Percentiles rank a stretch among this genome's conserved stretches.
Conservation (phyloP, 2,797 vertebrate species). For the Pangasius sanitwongsei region DNA sequence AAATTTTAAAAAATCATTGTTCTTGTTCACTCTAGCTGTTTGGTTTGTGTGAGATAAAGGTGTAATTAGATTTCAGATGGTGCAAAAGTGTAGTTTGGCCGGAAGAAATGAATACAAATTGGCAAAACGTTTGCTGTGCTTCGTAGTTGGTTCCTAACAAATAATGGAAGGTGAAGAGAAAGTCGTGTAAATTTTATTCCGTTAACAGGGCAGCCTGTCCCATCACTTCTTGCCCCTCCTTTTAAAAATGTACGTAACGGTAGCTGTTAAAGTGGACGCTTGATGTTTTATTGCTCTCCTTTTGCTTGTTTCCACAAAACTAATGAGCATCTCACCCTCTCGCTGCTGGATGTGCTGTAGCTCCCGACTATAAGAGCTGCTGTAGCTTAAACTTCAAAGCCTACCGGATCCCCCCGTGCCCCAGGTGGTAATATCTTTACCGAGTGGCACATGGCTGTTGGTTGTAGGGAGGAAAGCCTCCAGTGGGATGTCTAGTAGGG, state of each 20-base stretch:
- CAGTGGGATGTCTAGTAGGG: constrained; percentile 13
- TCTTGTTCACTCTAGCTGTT: background rate
- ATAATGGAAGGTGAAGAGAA: background rate
- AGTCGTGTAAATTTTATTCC: background rate
- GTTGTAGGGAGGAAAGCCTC: background rate
- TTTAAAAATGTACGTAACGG: constrained; percentile 27
- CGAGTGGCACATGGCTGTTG: constrained; percentile 7
- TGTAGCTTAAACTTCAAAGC: constrained; percentile 56
- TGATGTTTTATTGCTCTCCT: constrained; percentile 54
- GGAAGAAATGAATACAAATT: background rate
- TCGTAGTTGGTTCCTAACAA: background rate
- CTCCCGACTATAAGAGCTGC: constrained; percentile 45
- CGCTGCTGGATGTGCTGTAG: constrained; percentile 30
- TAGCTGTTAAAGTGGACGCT: constrained; percentile 49
- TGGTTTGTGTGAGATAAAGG: background rate
- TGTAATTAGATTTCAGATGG: background rate
- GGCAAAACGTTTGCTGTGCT: background rate
- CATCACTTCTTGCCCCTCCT: background rate
- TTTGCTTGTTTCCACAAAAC: constrained; percentile 54
- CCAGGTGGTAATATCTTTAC: constrained; percentile 21
- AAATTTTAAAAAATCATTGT: background rate
- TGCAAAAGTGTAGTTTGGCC: background rate
- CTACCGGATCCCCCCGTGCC: constrained; percentile 20
- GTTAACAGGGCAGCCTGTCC: background rate
- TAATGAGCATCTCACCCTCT: constrained; percentile 58